Evolutionary conservation across 1,140 invertebrate species (phyloP).

Genomic region (Cydia amplana): DNA sequence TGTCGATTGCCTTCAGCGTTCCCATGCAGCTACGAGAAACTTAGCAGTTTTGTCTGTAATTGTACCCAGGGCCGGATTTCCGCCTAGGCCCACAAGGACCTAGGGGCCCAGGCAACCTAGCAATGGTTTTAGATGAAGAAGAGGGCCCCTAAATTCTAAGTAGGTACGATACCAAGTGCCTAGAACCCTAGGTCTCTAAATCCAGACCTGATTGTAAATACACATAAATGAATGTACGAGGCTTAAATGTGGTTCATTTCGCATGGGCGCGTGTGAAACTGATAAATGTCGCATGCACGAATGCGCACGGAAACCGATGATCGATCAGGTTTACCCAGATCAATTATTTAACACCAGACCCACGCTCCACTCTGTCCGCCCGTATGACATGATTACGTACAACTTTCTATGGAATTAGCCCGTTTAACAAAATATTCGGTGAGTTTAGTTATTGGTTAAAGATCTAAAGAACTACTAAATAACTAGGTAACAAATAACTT

Average conservation of each 20-base stretch:
- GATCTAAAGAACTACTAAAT: too few species aligned
- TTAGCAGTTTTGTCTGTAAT: too few species aligned
- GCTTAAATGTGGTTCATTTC: constrained; percentile 50
- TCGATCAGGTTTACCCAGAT: constrained; percentile 38
- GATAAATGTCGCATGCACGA: constrained; percentile 57
- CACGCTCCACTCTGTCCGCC: constrained; percentile 3
- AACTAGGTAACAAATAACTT: too few species aligned
- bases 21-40: too few species aligned
- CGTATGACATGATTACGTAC: constrained; percentile 23
- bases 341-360: constrained; percentile 20
- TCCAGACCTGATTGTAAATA: neutral
- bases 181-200: too few species aligned
- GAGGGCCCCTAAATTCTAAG: too few species aligned
- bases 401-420: neutral
- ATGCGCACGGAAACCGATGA: constrained; percentile 39
- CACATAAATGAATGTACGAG: neutral
- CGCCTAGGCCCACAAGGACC: too few species aligned
- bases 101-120: too few species aligned
- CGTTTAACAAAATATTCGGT: neutral
- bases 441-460: neutral
- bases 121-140: too few species aligned
- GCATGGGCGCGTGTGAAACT: constrained; percentile 49
- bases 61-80: too few species aligned
- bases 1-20: too few species aligned
- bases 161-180: too few species aligned